A percentile compares a stretch with the other conserved stretches of the same genome.
Conservation (phyloP, 1,140 invertebrate species). For the Proales similis region DNA sequence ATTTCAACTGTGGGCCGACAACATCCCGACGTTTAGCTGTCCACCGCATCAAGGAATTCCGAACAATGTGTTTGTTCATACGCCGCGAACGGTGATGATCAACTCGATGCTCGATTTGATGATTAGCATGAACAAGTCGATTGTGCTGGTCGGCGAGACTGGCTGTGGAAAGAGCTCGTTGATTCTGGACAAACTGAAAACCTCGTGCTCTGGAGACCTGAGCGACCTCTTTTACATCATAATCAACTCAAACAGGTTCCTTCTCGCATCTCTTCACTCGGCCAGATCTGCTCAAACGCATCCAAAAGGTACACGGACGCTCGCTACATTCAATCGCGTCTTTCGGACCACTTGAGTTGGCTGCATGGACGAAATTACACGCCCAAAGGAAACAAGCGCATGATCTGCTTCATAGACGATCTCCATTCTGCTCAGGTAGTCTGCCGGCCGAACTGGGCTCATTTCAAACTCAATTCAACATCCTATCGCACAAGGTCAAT, state of each 20-base stretch:
- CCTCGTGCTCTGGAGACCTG: constrained; percentile 52
- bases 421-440: constrained; percentile 49
- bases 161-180: constrained; percentile 52
- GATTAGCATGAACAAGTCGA: constrained; percentile 47
- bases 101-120: constrained; percentile 42
- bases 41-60: constrained; percentile 48
- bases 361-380: constrained; percentile 51
- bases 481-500: constrained; percentile 3
- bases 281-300: neutral
- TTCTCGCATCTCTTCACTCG: neutral
- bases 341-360: constrained; percentile 50
- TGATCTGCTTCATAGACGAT: constrained; percentile 52
- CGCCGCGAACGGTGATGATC: constrained; percentile 46
- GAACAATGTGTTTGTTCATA: constrained; percentile 50
- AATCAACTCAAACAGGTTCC: constrained; percentile 48
- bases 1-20: constrained; percentile 48
- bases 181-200: constrained; percentile 49
- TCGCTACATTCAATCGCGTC: constrained; percentile 43
- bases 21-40: constrained; percentile 47
- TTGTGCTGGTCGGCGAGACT: constrained; percentile 50
- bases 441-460: neutral
- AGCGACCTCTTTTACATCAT: constrained; percentile 50
- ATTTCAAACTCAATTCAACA: neutral
- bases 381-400: constrained; percentile 50
- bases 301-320: constrained; percentile 3